Conservation (phyloP, 2,797 vertebrate species). For the Pelochelys cantorii region DNA sequence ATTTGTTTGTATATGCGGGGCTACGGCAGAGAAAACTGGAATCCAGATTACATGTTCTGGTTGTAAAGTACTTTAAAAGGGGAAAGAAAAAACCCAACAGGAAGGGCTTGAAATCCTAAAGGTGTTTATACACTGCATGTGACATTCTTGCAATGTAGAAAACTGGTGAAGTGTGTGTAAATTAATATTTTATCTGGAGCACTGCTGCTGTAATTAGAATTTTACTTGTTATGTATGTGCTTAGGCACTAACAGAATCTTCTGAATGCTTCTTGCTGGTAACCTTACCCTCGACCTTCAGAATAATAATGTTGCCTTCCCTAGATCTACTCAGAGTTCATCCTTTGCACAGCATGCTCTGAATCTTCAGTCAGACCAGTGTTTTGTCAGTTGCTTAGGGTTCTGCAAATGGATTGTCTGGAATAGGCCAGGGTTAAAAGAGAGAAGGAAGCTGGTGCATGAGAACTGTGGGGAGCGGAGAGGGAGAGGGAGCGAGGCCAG, state of each 20-base stretch:
- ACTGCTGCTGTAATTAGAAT: neutral
- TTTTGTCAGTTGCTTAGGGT: conserved; percentile 65
- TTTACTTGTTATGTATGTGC: conserved; percentile 22
- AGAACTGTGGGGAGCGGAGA: conserved; percentile 60
- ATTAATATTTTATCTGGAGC: neutral
- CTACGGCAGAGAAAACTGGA: neutral
- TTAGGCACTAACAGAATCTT: conserved; percentile 26
- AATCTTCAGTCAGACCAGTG: conserved; percentile 69
- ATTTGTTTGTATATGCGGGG: neutral
- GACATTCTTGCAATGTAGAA: conserved; percentile 30
- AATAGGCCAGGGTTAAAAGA: neutral
- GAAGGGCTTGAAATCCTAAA: neutral
- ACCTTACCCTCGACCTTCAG: conserved; percentile 79
- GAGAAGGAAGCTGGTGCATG: conserved; percentile 38
- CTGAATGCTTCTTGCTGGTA: conserved; percentile 49
- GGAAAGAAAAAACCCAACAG: neutral
- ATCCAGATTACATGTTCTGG: neutral
- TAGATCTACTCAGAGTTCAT: conserved; percentile 41
- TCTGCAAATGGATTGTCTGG: conserved; percentile 60
- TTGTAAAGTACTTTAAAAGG: neutral
- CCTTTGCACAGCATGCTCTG: conserved; percentile 57
- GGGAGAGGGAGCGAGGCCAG: conserved; percentile 62
- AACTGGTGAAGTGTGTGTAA: neutral
- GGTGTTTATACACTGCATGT: fast-evolving
- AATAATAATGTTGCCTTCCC: conserved; percentile 43